Base-by-base conservation (phyloP, 2,888 invertebrate genomes). In the Anorthoa munda region DNA sequence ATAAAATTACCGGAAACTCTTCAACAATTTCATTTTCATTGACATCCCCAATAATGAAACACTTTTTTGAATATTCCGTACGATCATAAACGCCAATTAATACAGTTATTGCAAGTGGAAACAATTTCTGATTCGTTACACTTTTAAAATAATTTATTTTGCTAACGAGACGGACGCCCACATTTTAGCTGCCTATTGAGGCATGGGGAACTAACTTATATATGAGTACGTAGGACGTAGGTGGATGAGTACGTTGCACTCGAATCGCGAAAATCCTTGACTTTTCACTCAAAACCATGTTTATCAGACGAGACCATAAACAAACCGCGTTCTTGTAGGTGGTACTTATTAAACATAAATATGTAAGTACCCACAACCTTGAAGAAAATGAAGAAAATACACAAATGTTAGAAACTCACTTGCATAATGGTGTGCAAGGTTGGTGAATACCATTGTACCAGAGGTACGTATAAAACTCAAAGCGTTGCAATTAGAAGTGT, bases 241-340 rank as follows among this genome's bases (percentile, higher is more conserved):
- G 91, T 85, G 87, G 82, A 72, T 77, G 66, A 86, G 89, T 82
- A 86, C 87, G 68, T 88, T 91, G 91, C 91, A 90, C 91, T 86
- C 87, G 66, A 71, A 68, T 66, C 64, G 80, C 71, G 63, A 81
- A 79, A 72, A 87, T 81, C 90, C 90, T 91, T 91, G 91, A 90
- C 90, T 89, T 90, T 89, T 87, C 86, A 75, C 72, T 84, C 84
- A 87, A 86, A 87, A 85, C 60, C 45, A 65, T 59, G 46, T 71
- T 56, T 39, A 31, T 64, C 26, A n/a, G 0, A 17, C 17, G 13
- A 55, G n/a, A 63, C 17, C 26, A 66, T 65, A 26, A 50, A 31
- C 46, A 64, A 31, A 69, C 56, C 13, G 18, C 13, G 4, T 39
- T n/a, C 50, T 13, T 5, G 67, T 75, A 65, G 70, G 60, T 53